Evolutionary conservation across 2,888 invertebrate species (phyloP).

Genomic region (Ophion slaviceki): DNA sequence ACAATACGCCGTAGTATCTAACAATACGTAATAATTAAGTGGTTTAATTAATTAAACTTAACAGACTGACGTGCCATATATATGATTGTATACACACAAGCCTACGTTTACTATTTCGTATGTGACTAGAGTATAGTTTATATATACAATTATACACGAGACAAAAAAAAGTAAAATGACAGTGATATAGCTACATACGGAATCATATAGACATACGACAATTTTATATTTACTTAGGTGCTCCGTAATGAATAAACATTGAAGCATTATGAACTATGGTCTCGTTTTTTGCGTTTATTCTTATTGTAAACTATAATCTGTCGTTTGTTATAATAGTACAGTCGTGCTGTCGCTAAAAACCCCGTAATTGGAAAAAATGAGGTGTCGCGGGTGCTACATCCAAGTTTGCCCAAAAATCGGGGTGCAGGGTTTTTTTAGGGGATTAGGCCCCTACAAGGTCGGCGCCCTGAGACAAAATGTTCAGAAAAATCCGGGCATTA

Average conservation of each 20-base stretch:
- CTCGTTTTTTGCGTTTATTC: background rate
- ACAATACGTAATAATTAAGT: conserved; percentile 74
- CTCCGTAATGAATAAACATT: conserved; percentile 78
- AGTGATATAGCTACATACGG: conserved; percentile 80
- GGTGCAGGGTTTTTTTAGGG: too few species aligned
- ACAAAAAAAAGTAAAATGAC: conserved; percentile 71
- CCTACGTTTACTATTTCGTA: conserved; percentile 80
- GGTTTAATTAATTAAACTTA: conserved; percentile 80
- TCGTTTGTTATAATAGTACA: too few species aligned
- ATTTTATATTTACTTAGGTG: conserved; percentile 81
- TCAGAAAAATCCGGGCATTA: too few species aligned
- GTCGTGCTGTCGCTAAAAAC: too few species aligned
- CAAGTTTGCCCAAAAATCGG: too few species aligned
- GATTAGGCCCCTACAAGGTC: too few species aligned
- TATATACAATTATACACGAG: conserved; percentile 72
- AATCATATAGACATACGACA: conserved; percentile 78
- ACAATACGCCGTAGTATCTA: conserved; percentile 75
- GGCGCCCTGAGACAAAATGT: too few species aligned
- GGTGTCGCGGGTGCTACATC: too few species aligned
- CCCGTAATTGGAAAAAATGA: too few species aligned
- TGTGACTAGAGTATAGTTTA: conserved; percentile 79
- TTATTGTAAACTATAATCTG: too few species aligned
- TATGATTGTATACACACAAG: conserved; percentile 75
- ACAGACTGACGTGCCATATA: conserved; percentile 83
- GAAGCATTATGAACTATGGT: conserved; percentile 60